A percentile compares a stretch with the other conserved stretches of the same genome.
These are phyloP conservation scores for Chrysolina haemoptera DNA, from an alignment of 2,888 invertebrate genomes.

Conservation along the genomic window DNA sequence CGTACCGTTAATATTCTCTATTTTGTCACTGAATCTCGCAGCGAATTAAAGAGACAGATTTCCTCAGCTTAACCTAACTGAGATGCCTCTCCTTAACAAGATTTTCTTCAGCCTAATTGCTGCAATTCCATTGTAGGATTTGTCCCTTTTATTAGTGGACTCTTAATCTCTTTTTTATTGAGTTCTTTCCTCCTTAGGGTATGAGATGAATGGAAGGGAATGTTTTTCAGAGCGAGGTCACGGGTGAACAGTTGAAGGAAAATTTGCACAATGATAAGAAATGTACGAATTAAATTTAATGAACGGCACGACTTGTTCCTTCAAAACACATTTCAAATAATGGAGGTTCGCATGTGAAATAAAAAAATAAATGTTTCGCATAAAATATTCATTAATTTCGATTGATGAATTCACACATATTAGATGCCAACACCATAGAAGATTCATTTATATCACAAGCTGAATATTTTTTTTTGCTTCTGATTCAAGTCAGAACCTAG, in stretches of 20 bases:
- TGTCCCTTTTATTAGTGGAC: constrained; percentile 43
- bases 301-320: too few species aligned
- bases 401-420: too few species aligned
- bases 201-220: constrained; percentile 4
- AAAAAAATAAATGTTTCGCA: too few species aligned
- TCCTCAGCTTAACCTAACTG: constrained; percentile 59
- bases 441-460: too few species aligned
- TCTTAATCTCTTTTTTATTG: constrained; percentile 45
- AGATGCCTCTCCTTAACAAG: constrained; percentile 58
- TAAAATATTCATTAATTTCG: too few species aligned
- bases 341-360: too few species aligned
- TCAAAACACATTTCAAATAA: too few species aligned
- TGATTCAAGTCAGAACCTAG: too few species aligned
- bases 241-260: not conserved
- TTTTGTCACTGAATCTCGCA: constrained; percentile 59
- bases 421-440: too few species aligned
- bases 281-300: too few species aligned
- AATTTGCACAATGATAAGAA: not conserved
- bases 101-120: constrained; percentile 57
- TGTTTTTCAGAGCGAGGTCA: not conserved
- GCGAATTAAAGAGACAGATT: constrained; percentile 62
- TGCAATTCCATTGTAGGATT: constrained; percentile 50
- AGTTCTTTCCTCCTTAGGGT: not conserved
- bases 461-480: too few species aligned
- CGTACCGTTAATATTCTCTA: constrained; percentile 23